A percentile compares a stretch with the other conserved stretches of the same genome.
Evolutionary conservation across 30 jellyfish, hydroid and myxozoan species (phyloP).

Genomic region (Turritopsis rubra): DNA sequence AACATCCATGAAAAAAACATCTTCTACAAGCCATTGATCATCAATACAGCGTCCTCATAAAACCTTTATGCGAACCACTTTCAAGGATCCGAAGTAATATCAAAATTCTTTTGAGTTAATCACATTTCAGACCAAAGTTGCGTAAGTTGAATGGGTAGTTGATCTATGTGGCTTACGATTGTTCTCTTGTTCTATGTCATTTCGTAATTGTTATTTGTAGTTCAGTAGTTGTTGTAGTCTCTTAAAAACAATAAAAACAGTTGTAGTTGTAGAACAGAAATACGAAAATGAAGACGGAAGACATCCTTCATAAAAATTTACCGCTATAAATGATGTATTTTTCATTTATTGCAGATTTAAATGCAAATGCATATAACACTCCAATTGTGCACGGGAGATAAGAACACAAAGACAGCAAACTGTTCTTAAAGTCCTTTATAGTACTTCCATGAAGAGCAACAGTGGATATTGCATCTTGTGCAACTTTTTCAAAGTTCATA

Average conservation of each 20-base stretch:
- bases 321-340: background rate
- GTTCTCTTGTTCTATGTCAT: background rate
- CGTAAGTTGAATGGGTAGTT: background rate
- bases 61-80: background rate
- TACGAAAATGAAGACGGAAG: background rate
- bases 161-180: background rate
- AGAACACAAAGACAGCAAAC: too few relatives aligned
- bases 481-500: too few relatives aligned
- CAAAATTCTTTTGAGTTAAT: background rate
- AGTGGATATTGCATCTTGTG: too few relatives aligned
- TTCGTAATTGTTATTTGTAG: background rate
- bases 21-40: background rate
- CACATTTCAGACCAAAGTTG: background rate
- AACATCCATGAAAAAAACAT: background rate
- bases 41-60: background rate
- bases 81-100: too few relatives aligned
- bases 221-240: background rate
- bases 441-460: too few relatives aligned
- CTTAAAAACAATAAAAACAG: background rate
- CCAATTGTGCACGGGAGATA: too few relatives aligned
- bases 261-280: background rate
- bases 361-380: too few relatives aligned
- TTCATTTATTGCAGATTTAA: too few relatives aligned
- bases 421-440: too few relatives aligned
- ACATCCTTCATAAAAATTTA: background rate